A percentile compares a stretch with the other conserved stretches of the same genome.
Evolutionary conservation across 2,888 invertebrate genomes (phyloP).

Genomic region (Lydus trimaculatus): DNA sequence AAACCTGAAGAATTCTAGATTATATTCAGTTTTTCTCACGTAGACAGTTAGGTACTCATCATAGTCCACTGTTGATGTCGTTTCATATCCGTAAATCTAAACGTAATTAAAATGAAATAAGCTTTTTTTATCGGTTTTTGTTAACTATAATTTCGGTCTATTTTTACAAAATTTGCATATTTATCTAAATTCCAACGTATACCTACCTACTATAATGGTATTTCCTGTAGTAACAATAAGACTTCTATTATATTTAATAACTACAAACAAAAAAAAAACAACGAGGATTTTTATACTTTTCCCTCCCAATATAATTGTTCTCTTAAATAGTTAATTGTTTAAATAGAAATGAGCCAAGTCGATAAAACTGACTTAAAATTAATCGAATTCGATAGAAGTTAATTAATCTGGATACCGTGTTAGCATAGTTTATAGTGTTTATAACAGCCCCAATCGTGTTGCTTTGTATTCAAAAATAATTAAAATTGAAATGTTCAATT

Average conservation of each 20-base stretch:
- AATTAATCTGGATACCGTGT: constrained; percentile 31
- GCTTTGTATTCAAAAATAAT: constrained; percentile 14
- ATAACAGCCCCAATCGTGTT: constrained; percentile 27
- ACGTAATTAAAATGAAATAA: constrained; percentile 26
- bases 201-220: neutral
- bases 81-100: neutral
- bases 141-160: neutral
- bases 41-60: neutral
- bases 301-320: neutral
- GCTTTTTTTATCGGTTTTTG: neutral
- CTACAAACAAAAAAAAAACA: too few relatives aligned
- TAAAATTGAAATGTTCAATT: constrained; percentile 17
- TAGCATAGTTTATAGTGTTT: constrained; percentile 20
- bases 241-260: too few relatives aligned
- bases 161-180: constrained; percentile 35
- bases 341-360: neutral
- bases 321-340: neutral
- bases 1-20: constrained; percentile 22
- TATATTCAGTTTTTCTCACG: constrained; percentile 27
- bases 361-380: constrained; percentile 15
- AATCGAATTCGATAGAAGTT: constrained; percentile 31
- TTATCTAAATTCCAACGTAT: constrained; percentile 23
- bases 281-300: too few relatives aligned
- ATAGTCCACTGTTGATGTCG: too few relatives aligned
- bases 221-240: neutral